These are phyloP conservation scores for Caligus rogercresseyi DNA, from an alignment of 1,140 invertebrate genomes.

Conservation along the genomic window DNA sequence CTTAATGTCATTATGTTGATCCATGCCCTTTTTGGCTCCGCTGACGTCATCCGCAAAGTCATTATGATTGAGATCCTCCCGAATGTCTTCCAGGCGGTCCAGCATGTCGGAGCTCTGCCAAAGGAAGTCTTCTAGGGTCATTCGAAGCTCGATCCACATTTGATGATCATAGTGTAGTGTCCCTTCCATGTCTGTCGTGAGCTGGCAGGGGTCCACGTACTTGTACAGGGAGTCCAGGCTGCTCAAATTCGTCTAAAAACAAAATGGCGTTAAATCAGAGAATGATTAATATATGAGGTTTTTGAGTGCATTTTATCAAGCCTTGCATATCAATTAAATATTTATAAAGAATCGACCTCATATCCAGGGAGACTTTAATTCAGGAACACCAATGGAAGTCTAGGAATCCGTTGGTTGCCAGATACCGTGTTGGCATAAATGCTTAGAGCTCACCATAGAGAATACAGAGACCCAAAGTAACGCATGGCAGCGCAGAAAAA, in stretches of 20 bases:
- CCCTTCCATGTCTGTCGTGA: constrained; percentile 83
- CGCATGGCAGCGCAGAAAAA: too few relatives aligned
- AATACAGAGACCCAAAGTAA: too few relatives aligned
- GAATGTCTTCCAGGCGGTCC: constrained; percentile 70
- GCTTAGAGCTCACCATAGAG: too few relatives aligned
- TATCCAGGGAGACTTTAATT: too few relatives aligned
- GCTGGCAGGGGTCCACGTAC: constrained; percentile 71
- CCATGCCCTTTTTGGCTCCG: constrained; percentile 69
- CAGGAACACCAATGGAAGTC: too few relatives aligned
- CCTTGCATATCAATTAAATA: too few relatives aligned
- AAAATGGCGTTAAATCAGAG: constrained; percentile 15
- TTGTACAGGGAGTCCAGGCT: constrained; percentile 80
- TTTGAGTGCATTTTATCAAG: background rate
- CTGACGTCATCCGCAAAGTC: constrained; percentile 81
- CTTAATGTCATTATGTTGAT: constrained; percentile 81
- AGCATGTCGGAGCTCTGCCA: constrained; percentile 83
- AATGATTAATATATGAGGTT: constrained; percentile 7
- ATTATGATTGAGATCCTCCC: constrained; percentile 71
- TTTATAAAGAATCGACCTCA: too few relatives aligned
- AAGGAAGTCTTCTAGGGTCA: constrained; percentile 82
- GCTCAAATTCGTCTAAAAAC: constrained; percentile 77
- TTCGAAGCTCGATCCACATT: constrained; percentile 83
- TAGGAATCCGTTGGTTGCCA: too few relatives aligned
- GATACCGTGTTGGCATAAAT: too few relatives aligned
- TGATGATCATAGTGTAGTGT: constrained; percentile 82